Evolutionary conservation across 1,140 invertebrate genomes (phyloP), one percentile per base, ranked within the genome.

Genomic region (Fopius arisanus): DNA sequence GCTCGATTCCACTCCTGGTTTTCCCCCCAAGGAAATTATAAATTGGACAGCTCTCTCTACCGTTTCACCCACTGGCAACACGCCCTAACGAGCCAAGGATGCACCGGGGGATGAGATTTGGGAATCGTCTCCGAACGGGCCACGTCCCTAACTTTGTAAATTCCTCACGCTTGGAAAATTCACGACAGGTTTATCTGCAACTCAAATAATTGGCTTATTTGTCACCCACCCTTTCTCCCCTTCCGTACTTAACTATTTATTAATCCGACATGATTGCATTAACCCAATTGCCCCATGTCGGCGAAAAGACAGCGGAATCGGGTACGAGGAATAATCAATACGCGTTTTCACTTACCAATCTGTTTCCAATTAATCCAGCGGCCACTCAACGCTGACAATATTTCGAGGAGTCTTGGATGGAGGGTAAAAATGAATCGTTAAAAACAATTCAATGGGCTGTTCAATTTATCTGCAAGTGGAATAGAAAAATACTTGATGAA

Each of bases 21-120:
- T 29, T 40, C 33, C 72, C 79, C 77, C 77, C 68, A 70, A 78
- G 74, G 76, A 80, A 80, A 78, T 80, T 80, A 80, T 75, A 78
- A 77, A 80, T 77, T 78, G 76, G 74, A 78, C 73, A 77, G 76
- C 67, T 73, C 74, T 67, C 66, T 74, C 31, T 23, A 9, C 40
- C 16, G 3, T 16, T 51, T 4, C 43, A 51, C n/a, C 54, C 19
- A 59, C 54, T 59, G 54, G 54, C 54, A 59, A 48, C 23, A 69
- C 19, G 28, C 28, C 59, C 31, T 63, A 54, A 63, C 70, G 48
- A 71, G 33, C 19, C 54, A 19, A 19, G n/a, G 19, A 51, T n/a
- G 43, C n/a, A 21, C 6, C n/a, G 19, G n/a, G 43, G n/a, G 19
- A 7, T 19, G 43, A 14, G 19, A n/a, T n/a, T n/a, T 19, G 7